Conservation (phyloP, 2,113 vertebrate species). For the Dolichotis patagonum region DNA sequence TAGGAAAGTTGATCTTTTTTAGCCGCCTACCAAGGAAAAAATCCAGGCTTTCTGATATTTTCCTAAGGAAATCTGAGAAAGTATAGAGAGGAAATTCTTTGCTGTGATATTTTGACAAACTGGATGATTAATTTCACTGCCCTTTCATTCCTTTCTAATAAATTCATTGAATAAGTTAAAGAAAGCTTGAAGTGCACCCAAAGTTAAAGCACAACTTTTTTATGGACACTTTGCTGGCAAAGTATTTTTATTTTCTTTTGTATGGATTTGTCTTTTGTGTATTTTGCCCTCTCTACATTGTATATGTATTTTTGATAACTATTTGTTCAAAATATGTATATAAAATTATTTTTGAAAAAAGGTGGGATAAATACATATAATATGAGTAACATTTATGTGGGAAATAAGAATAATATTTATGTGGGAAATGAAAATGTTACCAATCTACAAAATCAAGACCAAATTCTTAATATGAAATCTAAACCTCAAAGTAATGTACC, state of each 20-base stretch:
- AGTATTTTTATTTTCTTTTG: neutral
- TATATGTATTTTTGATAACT: neutral
- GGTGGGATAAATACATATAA: neutral
- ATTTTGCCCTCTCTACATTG: neutral
- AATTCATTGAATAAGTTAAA: slow-evolving; percentile 1
- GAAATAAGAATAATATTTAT: neutral
- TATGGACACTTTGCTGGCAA: neutral
- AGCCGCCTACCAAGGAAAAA: neutral
- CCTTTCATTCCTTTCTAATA: slow-evolving; percentile 50
- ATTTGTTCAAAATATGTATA: neutral
- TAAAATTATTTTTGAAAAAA: neutral
- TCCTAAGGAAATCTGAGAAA: slow-evolving; percentile 14
- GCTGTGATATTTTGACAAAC: neutral
- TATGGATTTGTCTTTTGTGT: neutral
- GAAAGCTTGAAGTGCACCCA: neutral
- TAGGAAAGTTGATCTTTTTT: neutral
- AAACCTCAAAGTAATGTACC: neutral
- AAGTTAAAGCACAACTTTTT: neutral
- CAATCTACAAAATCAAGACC: neutral
- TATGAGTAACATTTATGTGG: neutral
- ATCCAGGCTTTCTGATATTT: neutral
- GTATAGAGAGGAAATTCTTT: neutral
- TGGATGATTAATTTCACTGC: neutral
- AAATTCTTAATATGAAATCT: neutral
- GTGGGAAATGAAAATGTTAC: neutral